These are phyloP conservation scores for Tangara arthus DNA, from an alignment of 2,797 vertebrate genomes.

Conservation along the genomic window DNA sequence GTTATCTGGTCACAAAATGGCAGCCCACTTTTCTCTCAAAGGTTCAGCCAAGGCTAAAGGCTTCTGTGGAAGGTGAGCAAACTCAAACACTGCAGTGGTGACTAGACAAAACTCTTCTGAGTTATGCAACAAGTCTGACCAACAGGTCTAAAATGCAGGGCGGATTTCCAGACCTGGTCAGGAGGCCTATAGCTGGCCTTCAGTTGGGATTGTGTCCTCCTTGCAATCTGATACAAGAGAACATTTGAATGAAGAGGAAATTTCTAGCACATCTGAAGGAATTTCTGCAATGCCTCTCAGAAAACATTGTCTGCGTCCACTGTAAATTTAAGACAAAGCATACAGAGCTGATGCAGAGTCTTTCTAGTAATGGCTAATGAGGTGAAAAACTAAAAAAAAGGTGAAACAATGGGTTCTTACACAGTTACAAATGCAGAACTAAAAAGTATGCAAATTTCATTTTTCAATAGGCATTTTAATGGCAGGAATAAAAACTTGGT, in stretches of 20 bases:
- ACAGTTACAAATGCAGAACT: neutral
- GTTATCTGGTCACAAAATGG: neutral
- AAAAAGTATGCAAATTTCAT: neutral
- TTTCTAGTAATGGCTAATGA: neutral
- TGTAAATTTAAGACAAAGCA: neutral
- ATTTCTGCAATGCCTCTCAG: neutral
- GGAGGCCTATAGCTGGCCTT: neutral
- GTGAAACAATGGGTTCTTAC: neutral
- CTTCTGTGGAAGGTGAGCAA: neutral
- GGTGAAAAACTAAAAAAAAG: neutral
- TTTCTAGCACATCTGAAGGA: neutral
- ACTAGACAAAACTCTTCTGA: neutral
- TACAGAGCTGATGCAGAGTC: neutral
- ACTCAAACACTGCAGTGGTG: neutral
- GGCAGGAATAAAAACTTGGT: neutral
- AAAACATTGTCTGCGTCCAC: fast-evolving
- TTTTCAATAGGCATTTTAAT: neutral
- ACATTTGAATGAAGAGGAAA: neutral
- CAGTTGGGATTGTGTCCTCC: fast-evolving
- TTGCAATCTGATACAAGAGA: neutral
- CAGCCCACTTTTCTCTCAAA: neutral
- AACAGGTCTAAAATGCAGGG: neutral
- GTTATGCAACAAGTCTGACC: fast-evolving
- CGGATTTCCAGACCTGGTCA: neutral
- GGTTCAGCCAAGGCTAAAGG: neutral